Evolutionary conservation across 2,797 vertebrate genomes (phyloP).

Genomic region (Phrynocephalus vlangalii): DNA sequence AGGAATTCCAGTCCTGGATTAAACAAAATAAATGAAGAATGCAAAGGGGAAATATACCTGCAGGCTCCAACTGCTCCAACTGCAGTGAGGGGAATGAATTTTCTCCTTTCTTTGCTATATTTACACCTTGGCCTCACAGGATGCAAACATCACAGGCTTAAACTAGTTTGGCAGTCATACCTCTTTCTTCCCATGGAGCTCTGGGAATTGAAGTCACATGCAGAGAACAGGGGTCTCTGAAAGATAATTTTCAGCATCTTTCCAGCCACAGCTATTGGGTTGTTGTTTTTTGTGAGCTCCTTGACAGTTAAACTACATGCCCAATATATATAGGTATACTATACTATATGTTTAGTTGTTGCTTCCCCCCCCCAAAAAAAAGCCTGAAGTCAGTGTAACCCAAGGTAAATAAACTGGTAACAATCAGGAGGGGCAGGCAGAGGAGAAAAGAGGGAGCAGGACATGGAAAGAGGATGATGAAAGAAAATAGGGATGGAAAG

Average conservation of each 20-base stretch:
- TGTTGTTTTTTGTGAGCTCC: background rate
- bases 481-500: background rate
- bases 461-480: background rate
- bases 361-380: no score
- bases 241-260: background rate
- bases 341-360: no score
- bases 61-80: background rate
- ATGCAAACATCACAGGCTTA: background rate
- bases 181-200: background rate
- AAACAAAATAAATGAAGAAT: slow-evolving; percentile 36
- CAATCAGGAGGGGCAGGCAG: no score
- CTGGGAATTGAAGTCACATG: background rate
- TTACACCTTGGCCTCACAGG: background rate
- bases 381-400: background rate
- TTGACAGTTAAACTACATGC: background rate
- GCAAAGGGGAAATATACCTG: background rate
- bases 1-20: slow-evolving; percentile 43
- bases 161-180: background rate
- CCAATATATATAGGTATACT: background rate
- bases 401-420: background rate
- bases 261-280: no score
- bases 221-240: background rate
- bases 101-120: background rate
- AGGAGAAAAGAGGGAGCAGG: no score
- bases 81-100: background rate